Evolutionary conservation across 2,113 vertebrate species (phyloP).

Genomic region (Oxygymnocypris stewartii): DNA sequence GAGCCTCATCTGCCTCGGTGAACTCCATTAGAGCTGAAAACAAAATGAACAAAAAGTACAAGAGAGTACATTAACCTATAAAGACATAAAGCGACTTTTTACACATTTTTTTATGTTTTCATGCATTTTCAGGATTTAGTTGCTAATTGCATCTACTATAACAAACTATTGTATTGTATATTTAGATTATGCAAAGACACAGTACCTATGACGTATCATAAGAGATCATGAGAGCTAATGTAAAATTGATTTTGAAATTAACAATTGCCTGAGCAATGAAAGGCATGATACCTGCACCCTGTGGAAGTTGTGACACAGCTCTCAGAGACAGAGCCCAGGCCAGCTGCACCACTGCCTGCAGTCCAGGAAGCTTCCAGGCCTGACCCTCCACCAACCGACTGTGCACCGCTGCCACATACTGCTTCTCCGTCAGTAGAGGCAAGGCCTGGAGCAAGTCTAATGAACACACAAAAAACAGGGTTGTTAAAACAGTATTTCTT

Average conservation of each 20-base stretch:
- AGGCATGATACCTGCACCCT: slow-evolving; percentile 83
- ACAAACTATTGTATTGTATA: background rate
- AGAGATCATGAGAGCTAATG: background rate
- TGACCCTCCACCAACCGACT: slow-evolving; percentile 86
- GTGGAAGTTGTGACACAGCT: slow-evolving; percentile 90
- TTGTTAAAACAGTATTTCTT: background rate
- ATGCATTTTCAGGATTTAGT: background rate
- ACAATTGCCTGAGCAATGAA: background rate
- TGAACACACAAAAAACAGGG: background rate
- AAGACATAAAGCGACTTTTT: background rate
- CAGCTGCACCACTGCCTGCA: slow-evolving; percentile 90
- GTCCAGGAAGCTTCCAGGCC: slow-evolving; percentile 89
- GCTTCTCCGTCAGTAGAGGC: slow-evolving; percentile 86
- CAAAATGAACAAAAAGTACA: background rate
- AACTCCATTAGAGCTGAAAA: slow-evolving; percentile 88
- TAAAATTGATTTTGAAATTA: background rate
- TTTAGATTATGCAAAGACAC: background rate
- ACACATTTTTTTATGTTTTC: background rate
- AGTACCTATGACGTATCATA: background rate
- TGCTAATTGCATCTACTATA: background rate
- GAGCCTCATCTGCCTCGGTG: slow-evolving; percentile 92
- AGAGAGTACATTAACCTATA: background rate
- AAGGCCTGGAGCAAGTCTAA: slow-evolving; percentile 88
- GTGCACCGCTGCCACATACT: slow-evolving; percentile 91
- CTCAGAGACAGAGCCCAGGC: slow-evolving; percentile 91